Conservation (phyloP, 2,113 vertebrate genomes). For the Myotis yumanensis region DNA sequence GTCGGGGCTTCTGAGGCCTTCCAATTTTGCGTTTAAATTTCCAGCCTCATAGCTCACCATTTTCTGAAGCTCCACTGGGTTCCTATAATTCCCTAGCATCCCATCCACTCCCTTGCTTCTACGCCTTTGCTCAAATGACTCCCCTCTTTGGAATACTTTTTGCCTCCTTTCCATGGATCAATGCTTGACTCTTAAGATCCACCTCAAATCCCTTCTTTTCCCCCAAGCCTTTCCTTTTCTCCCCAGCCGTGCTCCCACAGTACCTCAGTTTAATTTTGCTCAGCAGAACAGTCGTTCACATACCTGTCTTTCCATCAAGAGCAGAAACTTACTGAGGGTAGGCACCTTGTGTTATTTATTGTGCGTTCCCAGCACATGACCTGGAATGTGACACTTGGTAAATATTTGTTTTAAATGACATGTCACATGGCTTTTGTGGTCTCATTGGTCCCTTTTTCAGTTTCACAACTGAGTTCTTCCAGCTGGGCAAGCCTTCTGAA, state of each 20-base stretch:
- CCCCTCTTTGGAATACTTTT: background rate
- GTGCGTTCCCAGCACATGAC: background rate
- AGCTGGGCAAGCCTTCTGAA: background rate
- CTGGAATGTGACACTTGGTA: background rate
- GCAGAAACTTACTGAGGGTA: background rate
- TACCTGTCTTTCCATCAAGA: constrained; percentile 2
- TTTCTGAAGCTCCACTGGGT: background rate
- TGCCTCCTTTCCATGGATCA: background rate
- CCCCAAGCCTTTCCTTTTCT: background rate
- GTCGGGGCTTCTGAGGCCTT: background rate
- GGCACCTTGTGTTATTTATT: background rate
- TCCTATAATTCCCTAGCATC: background rate
- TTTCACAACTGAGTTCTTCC: background rate
- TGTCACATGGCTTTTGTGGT: background rate
- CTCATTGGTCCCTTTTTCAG: background rate
- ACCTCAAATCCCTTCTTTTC: background rate
- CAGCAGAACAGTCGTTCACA: background rate
- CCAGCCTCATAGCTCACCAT: background rate
- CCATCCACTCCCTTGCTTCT: background rate
- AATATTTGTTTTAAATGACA: constrained; percentile 39
- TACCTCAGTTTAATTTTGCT: background rate
- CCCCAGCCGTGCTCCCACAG: background rate
- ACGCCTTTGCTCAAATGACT: background rate
- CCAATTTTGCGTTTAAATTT: constrained; percentile 12
- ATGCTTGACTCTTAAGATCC: background rate